Base-by-base conservation (phyloP, 2,888 invertebrate species). In the Pseudococcus longispinus region DNA sequence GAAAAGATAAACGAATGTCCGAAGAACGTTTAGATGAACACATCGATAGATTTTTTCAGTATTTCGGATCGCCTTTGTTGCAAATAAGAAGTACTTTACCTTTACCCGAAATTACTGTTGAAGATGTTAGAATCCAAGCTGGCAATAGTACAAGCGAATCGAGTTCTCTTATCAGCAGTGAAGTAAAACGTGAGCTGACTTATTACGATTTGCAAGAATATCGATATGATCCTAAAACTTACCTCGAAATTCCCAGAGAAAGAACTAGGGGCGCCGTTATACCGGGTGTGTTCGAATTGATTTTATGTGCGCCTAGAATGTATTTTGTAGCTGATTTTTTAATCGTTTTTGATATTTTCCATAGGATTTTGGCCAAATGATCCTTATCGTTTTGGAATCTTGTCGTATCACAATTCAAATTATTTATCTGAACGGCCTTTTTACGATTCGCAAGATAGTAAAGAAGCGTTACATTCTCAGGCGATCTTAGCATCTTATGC, bases 311-410 rank as follows among this genome's bases (percentile, higher is more conserved):
- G 13, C 8, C 3, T 46, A 55, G 42, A 60, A 23, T 55, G 0
- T 51, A 9, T 46, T 60, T 55, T 65, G 23, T 84, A 37, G 26
- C 37, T 5, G 0, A 20, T 83, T 84, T 46, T 44, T 83, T 1
- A 46, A 29, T 15, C 26, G 15, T n/a, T 70, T 65, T 20, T 44
- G 70, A n/a, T 84, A 77, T 87, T 88, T 70, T 88, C 91, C 91
- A 83, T 89, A 94, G 96, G 96, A 26, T 95, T 93, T 90, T 97
- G 97, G 97, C 95, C 96, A 23, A 96, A 96, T 15, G 96, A 95
- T 90, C 90, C 91, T 4, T 92, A 93, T 90, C 94, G 95, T 90
- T 97, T 95, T 91, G 96, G 96, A 0, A 90, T 95, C 11, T 88
- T 98, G 32, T 95, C 96, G 0, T 95, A 94, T 89, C 94, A 96